Evolutionary conservation across 2,113 vertebrate genomes (phyloP).

Genomic region (Camelus bactrianus): DNA sequence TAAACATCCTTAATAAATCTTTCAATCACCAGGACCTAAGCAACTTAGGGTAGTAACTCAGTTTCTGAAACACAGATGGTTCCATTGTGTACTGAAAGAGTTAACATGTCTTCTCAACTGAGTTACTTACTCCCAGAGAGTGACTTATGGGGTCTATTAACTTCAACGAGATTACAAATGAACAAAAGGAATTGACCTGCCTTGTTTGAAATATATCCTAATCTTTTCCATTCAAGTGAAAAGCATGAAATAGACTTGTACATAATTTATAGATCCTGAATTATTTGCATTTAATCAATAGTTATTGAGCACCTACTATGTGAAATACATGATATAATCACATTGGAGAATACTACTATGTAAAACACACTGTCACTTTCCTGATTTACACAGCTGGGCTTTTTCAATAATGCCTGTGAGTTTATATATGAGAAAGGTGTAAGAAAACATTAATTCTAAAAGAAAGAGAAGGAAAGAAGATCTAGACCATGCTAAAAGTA

Average conservation of each 20-base stretch:
- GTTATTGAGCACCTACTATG: slow-evolving; percentile 49
- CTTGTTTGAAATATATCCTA: slow-evolving; percentile 77
- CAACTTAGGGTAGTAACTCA: neutral
- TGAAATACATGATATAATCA: neutral
- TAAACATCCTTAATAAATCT: neutral
- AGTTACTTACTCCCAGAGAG: slow-evolving; percentile 25
- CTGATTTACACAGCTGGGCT: neutral
- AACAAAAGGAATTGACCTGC: slow-evolving; percentile 73
- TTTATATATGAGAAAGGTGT: neutral
- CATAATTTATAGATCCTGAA: slow-evolving; percentile 54
- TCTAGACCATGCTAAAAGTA: neutral
- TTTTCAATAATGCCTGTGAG: neutral
- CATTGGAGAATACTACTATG: neutral
- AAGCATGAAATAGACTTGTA: slow-evolving; percentile 49
- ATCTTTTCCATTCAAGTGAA: slow-evolving; percentile 48
- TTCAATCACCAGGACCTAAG: neutral
- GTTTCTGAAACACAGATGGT: neutral
- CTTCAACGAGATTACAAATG: slow-evolving; percentile 66
- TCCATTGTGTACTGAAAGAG: neutral
- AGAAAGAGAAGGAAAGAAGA: neutral
- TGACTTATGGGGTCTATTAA: slow-evolving; percentile 72
- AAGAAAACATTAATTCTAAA: slow-evolving; percentile 28
- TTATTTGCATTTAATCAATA: slow-evolving; percentile 53
- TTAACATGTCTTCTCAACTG: slow-evolving; percentile 43
- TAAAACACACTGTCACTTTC: neutral